A percentile compares a stretch with the other conserved stretches of the same genome.
Evolutionary conservation across 2,888 invertebrate genomes (phyloP).

Genomic region (Hydroisotoma schaefferi): DNA sequence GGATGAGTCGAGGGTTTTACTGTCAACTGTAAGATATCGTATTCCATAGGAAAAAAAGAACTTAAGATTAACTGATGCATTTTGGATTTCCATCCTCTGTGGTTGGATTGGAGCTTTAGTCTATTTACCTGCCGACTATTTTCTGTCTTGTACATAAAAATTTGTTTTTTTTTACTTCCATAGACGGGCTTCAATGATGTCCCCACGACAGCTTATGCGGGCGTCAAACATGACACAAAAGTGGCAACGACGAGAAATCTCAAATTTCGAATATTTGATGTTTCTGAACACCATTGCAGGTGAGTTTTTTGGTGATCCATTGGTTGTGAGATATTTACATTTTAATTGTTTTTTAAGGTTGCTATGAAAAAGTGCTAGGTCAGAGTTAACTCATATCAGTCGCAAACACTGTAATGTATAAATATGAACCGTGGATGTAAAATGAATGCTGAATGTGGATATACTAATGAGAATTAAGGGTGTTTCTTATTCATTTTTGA

Average conservation of each 20-base stretch:
- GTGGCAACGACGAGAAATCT: slow-evolving; percentile 98
- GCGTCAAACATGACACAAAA: slow-evolving; percentile 99
- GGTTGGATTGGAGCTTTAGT: background rate
- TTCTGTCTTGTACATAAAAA: slow-evolving; percentile 1
- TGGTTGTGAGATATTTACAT: background rate
- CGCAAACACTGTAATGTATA: too few relatives aligned
- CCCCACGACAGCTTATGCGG: slow-evolving; percentile 95
- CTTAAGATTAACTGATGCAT: background rate
- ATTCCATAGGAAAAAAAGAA: background rate
- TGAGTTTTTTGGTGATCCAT: slow-evolving; percentile 54
- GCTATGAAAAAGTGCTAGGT: too few relatives aligned
- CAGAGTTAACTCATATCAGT: too few relatives aligned
- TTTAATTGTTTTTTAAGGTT: too few relatives aligned
- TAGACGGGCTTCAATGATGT: slow-evolving; percentile 96
- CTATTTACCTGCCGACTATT: too few relatives aligned
- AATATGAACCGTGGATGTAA: too few relatives aligned
- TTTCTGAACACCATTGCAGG: slow-evolving; percentile 99
- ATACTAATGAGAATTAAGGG: too few relatives aligned
- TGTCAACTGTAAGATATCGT: background rate
- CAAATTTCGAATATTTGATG: slow-evolving; percentile 99
- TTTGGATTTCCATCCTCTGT: background rate
- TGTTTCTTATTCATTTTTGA: too few relatives aligned
- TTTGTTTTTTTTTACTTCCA: slow-evolving; percentile 40
- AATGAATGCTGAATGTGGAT: too few relatives aligned
- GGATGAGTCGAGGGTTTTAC: too few relatives aligned